Evolutionary conservation across 2,888 invertebrate species (phyloP), one percentile per base, ranked within the genome.

Genomic region (Drosophila koepferae): DNA sequence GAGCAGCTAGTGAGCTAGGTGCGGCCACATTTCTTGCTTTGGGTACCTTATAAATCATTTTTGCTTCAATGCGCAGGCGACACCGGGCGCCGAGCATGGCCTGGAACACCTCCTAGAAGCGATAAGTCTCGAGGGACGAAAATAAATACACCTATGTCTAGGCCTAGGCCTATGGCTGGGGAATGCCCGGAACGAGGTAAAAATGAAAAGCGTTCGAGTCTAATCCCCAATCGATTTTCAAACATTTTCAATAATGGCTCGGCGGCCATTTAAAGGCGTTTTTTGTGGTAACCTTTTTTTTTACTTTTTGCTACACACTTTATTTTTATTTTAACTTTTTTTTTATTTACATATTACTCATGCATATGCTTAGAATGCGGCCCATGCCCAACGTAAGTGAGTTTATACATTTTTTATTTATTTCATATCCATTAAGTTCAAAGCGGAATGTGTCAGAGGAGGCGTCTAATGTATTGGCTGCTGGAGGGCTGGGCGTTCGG

Each of bases 351-450:
- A 65, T 78, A 63, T 74, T 74, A 63, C 71, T 71, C 71, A 61
- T 90, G 83, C 83, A 86, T 85, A 77, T 86, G 77, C 49, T 82
- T 67, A 62, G 77, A 61, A 41, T 28, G 43, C 49, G 60, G 51
- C 20, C 38, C 64, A 44, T 62, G 53, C 51, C 62, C 34, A 18
- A 18, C 55, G 78, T 65, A 78, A 81, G 79, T 74, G 81, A 81
- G 77, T 65, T 74, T 88, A 82, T 88, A 86, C 67, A 85, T 90
- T 84, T 89, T 89, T 85, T 82, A 89, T 90, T 81, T 86, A 88
- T 90, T 90, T 81, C 90, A 88, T 90, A 86, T 85, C 90, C 85
- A 85, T 85, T 85, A 85, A 88, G 85, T 89, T 85, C 89, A 90
- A 85, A 90, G 90, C 81, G 73, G 72, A 82, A 85, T 82, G 89